Base-by-base conservation (phyloP, 2,888 invertebrate species). In the Mellilla xanthometata region DNA sequence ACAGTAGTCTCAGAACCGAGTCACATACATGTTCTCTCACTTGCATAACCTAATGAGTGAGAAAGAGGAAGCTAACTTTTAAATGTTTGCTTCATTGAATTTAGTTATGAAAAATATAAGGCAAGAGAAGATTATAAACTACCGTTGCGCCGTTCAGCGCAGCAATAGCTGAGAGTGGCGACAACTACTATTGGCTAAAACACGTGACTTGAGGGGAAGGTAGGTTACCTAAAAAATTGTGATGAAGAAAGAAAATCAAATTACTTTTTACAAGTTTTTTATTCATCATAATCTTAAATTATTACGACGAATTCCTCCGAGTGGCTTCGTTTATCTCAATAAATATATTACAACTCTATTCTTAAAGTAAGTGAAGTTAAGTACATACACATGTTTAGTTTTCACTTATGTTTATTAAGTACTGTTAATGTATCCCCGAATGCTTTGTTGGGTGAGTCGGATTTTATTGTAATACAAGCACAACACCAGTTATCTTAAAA, bases 341-440 rank as follows among this genome's bases (percentile, higher is more conserved):
- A 81, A 82, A 85, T 84, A 86, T 85, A 79, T 80, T 82, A 87
- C 84, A 83, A 69, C 66, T 75, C 72, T 80, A 81, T 79, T 50
- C 62, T 56, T 68, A 69, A n/a, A n/a, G n/a, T n/a, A n/a, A 67
- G 67, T 70, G 68, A 71, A 54, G 60, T 48, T 42, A 39, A 52
- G 40, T 49, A 41, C 49, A 49, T 27, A 15, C 39, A 48, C 19
- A 52, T 39, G 41, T 42, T 24, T 52, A 52, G 48, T 56, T 19
- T 39, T 23, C 11, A 28, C 47, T 42, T 43, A 48, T 47, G 24
- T 24, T 3, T 3, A 34, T 32, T 39, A 34, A 6, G 23, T 32
- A 4, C 45, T 19, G 12, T 30, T 24, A 39, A 41, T 36, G 43
- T 6, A 22, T 24, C 29, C 29, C 26, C 39, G 9, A 8, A 15